Conservation (phyloP, 2,888 invertebrate genomes). For the Sthenelais limicola region DNA sequence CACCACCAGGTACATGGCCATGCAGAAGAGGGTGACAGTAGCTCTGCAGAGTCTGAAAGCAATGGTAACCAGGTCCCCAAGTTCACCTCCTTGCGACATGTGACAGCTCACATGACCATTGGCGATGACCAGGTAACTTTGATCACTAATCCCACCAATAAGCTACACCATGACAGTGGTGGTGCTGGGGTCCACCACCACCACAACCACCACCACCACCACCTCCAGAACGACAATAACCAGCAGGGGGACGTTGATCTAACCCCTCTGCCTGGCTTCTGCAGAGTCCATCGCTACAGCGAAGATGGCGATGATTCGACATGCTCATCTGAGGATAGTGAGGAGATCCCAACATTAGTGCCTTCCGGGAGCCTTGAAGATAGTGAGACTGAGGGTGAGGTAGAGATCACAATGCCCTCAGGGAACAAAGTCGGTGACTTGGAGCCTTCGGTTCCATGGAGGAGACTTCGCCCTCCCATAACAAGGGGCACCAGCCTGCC, state of each 20-base stretch:
- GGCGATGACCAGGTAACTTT: conserved; percentile 28
- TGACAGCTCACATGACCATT: conserved; percentile 9
- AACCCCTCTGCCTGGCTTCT: conserved; percentile 14
- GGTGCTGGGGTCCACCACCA: background rate
- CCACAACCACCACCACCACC: background rate
- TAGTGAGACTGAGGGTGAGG: conserved; percentile 1
- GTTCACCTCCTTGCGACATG: conserved; percentile 2
- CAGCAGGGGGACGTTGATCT: background rate
- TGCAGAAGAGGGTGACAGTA: conserved; percentile 5
- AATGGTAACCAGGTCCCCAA: background rate
- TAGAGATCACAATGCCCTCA: conserved; percentile 18
- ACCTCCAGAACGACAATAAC: background rate
- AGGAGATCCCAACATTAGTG: conserved; percentile 31
- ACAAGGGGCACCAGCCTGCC: conserved; percentile 30
- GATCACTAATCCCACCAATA: conserved; percentile 32
- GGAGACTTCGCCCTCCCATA: conserved; percentile 27
- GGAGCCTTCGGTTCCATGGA: conserved; percentile 24
- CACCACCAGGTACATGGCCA: conserved; percentile 23
- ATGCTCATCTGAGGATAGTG: conserved; percentile 12
- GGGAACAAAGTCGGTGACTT: conserved; percentile 29
- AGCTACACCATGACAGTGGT: too few relatives aligned
- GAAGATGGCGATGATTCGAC: background rate
- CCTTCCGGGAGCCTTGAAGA: conserved; percentile 22
- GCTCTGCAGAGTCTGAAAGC: conserved; percentile 5
- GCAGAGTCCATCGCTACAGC: background rate